Evolutionary conservation across 2,888 invertebrate genomes (phyloP), one percentile per base, ranked within the genome.

Genomic region (Peribatodes rhomboidaria): DNA sequence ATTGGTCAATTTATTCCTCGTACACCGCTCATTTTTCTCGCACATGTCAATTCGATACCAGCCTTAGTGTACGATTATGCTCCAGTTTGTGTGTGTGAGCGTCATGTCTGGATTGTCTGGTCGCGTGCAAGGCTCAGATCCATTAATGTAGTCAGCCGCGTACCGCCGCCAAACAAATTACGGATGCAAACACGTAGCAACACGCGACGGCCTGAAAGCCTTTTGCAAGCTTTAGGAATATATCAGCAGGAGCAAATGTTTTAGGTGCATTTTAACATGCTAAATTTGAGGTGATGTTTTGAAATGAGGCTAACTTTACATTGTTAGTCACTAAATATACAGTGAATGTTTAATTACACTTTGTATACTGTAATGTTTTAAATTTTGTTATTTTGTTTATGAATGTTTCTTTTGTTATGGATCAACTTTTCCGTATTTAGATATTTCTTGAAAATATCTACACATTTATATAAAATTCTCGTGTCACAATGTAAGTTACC

Each of bases 131-230:
- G 71, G 78, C 82, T 77, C 77, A 85, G 89, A 89, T 91, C 88
- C 91, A 91, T 92, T 91, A 92, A 90, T 89, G 90, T 89, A 90
- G 87, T 84, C 87, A 84, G 87, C 81, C 85, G 86, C 85, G 84
- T 85, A 88, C 85, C 85, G 88, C 88, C 89, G 87, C 90, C 90
- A 92, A 92, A 92, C 92, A 92, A 92, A 92, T 92, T 92, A 92
- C 87, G 79, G 90, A 92, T 92, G 92, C 93, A 93, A 93, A 93
- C 92, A 92, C 90, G 85, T 87, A 84, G 84, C 85, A 86, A 85
- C 93, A 93, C 92, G 92, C 92, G 84, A 92, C 85, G 81, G 81
- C 86, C 83, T 88, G 88, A 90, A 90, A 92, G 90, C 88, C 86
- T 91, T 90, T 85, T 89, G 90, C 91, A 65, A 67, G 59, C 65